Conservation (phyloP, 2,888 invertebrate genomes). For the Hyles lineata region DNA sequence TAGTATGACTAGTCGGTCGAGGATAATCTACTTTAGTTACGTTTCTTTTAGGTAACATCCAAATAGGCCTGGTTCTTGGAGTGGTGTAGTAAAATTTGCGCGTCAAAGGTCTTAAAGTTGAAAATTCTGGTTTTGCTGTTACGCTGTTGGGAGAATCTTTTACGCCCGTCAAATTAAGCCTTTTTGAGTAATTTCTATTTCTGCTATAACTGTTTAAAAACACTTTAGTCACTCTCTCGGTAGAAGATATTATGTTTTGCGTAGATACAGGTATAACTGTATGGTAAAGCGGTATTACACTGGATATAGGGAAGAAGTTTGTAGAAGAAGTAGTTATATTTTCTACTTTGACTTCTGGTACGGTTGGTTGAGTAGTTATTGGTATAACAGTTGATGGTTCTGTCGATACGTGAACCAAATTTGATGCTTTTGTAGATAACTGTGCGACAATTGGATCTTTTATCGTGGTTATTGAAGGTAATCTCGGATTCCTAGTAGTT, state of each 20-base stretch:
- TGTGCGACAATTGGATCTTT: neutral
- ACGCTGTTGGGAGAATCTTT: slow-evolving; percentile 76
- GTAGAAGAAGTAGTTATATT: slow-evolving; percentile 54
- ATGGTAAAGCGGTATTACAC: slow-evolving; percentile 52
- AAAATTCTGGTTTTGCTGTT: slow-evolving; percentile 59
- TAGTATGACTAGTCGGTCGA: slow-evolving; percentile 65
- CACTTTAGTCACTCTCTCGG: slow-evolving; percentile 59
- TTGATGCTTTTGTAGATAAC: slow-evolving; percentile 13
- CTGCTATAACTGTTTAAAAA: slow-evolving; percentile 61
- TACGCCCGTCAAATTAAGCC: slow-evolving; percentile 64
- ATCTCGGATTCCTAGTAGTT: neutral
- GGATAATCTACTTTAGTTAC: slow-evolving; percentile 54
- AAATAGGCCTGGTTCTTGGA: slow-evolving; percentile 70
- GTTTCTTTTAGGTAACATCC: slow-evolving; percentile 76
- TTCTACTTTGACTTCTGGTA: slow-evolving; percentile 51
- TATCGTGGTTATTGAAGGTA: neutral
- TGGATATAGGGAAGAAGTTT: slow-evolving; percentile 55
- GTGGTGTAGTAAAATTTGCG: slow-evolving; percentile 75
- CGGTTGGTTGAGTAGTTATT: slow-evolving; percentile 47
- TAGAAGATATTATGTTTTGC: slow-evolving; percentile 60
- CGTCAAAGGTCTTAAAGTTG: slow-evolving; percentile 58
- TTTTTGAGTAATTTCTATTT: slow-evolving; percentile 72
- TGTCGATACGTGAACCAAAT: neutral
- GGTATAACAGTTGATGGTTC: slow-evolving; percentile 47
- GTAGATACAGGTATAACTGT: slow-evolving; percentile 48